Evolutionary conservation across 2,888 invertebrate species (phyloP), one percentile per base, ranked within the genome.

Genomic region (Drymonia ruficornis): DNA sequence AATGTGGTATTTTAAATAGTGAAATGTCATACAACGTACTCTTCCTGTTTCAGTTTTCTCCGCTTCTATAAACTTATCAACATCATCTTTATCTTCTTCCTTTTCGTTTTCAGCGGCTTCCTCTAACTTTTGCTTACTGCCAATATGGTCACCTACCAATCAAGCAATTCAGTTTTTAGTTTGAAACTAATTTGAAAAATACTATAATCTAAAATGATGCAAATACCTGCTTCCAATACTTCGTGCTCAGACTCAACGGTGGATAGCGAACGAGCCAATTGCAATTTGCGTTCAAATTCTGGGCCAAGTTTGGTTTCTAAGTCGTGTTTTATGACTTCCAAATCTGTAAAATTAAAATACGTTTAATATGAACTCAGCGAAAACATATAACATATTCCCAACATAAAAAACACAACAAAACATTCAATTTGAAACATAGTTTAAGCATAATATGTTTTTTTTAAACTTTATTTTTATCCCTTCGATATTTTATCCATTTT

Each of bases 31-130:
- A 23, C 6, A 89, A 73, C 94, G 94, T 86, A 96, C 97, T 79
- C 96, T 96, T 72, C 99, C 99, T 0, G 97, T 98, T 93, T 98
- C 97, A 0, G 98, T 93, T 83, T 96, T 97, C 81, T 99, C 99
- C 0, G 94, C 94, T 86, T 98, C 98, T 65, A 99, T 98, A 12
- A 99, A 92, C 86, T 97, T 97, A 73, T 96, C 63, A 36, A 56
- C 61, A 42, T 59, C 44, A 5, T 55, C 19, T 38, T 61, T 40
- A 28, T 46, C 49, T 8, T 55, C 55, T 19, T 59, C 38, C 43
- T 50, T 51, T 6, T 55, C 29, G 1, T 45, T 38, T 42, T 58
- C 29, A 8, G n/a, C 18, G 13, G 5, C 34, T 31, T 47, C 62
- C 2, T 60, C 53, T 16, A 54, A 19, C 28, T 58, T 52, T 49